phyloP scores from a whole-genome alignment of 2,888 invertebrate species.

The Petrolisthes manimaculis region DNA sequence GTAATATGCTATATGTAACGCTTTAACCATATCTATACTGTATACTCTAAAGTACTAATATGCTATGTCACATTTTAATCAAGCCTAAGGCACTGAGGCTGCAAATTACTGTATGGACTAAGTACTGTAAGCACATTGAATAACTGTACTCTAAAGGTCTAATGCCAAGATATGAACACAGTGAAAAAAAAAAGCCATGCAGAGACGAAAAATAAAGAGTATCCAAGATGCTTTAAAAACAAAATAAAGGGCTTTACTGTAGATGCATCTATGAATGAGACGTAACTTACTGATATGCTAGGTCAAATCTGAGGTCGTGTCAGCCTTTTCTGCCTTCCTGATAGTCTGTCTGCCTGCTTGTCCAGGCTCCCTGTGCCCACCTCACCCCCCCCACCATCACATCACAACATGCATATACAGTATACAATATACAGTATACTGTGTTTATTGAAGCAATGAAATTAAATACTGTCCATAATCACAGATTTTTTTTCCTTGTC shows the following conservation, averaged over 20 bases:
- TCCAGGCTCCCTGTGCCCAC: neutral
- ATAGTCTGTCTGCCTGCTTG: conserved; percentile 12
- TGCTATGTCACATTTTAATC: neutral
- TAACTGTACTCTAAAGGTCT: neutral
- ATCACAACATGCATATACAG: neutral
- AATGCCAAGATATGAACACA: neutral
- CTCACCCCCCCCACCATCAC: neutral
- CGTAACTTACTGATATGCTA: conserved; percentile 40
- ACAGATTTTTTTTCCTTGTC: no score
- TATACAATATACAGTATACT: no score
- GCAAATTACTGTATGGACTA: neutral
- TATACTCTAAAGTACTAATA: neutral
- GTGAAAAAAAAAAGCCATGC: conserved; percentile 23
- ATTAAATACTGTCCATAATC: no score
- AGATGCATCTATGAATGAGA: conserved; percentile 29
- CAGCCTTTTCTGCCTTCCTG: conserved; percentile 7
- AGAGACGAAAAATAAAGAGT: conserved; percentile 10
- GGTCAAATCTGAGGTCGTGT: conserved; percentile 31
- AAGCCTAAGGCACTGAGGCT: conserved; percentile 5
- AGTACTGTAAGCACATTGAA: neutral
- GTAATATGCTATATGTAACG: neutral
- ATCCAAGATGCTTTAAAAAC: neutral
- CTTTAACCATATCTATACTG: no score
- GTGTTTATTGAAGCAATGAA: no score
- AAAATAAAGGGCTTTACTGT: neutral